Percentiles rank a stretch among this genome's conserved stretches.
These are phyloP conservation scores for Brachyrhaphis roseni DNA, from an alignment of 2,797 vertebrate genomes.

Conservation along the genomic window DNA sequence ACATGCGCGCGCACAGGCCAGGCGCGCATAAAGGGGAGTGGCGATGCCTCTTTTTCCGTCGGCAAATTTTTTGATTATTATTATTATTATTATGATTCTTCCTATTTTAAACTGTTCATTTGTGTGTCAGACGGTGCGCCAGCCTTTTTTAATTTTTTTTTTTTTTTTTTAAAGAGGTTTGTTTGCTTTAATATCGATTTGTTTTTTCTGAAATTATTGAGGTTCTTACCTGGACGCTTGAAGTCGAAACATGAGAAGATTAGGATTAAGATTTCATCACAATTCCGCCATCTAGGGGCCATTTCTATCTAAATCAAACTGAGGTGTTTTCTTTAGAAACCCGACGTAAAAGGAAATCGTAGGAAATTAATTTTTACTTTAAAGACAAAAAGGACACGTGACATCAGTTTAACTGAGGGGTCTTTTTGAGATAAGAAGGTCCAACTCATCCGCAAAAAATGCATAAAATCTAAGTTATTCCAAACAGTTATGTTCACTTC, in stretches of 20 bases:
- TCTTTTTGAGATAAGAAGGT: neutral
- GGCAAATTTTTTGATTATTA: conserved; percentile 17
- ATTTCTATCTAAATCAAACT: neutral
- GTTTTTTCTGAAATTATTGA: neutral
- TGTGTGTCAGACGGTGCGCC: neutral
- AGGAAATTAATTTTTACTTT: neutral
- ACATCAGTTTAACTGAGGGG: neutral
- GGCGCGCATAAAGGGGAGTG: conserved; percentile 65
- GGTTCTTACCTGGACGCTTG: neutral
- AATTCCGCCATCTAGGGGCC: conserved; percentile 2
- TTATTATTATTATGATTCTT: neutral
- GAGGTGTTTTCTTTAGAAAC: neutral
- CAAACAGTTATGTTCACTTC: neutral
- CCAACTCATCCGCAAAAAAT: too few species aligned
- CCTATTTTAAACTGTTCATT: neutral
- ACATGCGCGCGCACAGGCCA: conserved; percentile 14
- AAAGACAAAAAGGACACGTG: neutral
- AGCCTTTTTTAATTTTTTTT: neutral
- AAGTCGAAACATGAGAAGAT: neutral
- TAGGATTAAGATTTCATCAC: neutral
- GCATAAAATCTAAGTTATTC: neutral
- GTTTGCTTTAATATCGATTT: neutral
- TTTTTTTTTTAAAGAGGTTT: neutral
- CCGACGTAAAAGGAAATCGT: neutral
- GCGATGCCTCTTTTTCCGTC: conserved; percentile 38